phyloP scores from a whole-genome alignment of 2,797 vertebrate species.

The Myripristis jacobus region DNA sequence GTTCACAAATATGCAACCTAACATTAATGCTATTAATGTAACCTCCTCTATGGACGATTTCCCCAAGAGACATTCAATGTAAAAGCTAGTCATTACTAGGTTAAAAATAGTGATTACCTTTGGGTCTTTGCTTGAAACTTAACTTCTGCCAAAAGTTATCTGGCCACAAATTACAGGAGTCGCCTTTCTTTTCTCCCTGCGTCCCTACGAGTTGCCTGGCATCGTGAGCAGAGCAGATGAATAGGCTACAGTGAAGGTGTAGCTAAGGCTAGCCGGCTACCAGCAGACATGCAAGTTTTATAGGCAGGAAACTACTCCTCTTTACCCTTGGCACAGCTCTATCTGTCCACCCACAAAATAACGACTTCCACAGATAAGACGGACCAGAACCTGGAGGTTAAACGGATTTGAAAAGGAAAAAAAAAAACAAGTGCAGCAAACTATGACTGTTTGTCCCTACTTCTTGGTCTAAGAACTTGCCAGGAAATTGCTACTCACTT shows the following conservation, averaged over 20 bases:
- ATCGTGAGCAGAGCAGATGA: constrained; percentile 34
- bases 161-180: not conserved
- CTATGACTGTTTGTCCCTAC: not conserved
- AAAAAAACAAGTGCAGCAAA: not conserved
- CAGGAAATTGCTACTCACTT: constrained; percentile 75
- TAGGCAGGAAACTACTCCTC: constrained; percentile 63
- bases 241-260: constrained; percentile 43
- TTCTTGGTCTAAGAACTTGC: constrained; percentile 40
- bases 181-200: not conserved
- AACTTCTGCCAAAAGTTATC: constrained; percentile 1
- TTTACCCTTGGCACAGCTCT: constrained; percentile 27
- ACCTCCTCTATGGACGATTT: not conserved
- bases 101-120: not conserved
- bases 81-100: not conserved
- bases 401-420: no score
- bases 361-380: not conserved
- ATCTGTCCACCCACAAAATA: not conserved
- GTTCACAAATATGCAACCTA: not conserved
- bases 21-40: not conserved
- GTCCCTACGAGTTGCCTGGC: not conserved
- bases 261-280: constrained; percentile 69
- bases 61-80: not conserved
- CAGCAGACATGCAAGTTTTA: constrained; percentile 65
- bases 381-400: not conserved
- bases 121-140: not conserved